Percentiles rank a stretch among this genome's conserved stretches.
Conservation (phyloP, 1,140 invertebrate species). For the Drosophila seguyi region DNA sequence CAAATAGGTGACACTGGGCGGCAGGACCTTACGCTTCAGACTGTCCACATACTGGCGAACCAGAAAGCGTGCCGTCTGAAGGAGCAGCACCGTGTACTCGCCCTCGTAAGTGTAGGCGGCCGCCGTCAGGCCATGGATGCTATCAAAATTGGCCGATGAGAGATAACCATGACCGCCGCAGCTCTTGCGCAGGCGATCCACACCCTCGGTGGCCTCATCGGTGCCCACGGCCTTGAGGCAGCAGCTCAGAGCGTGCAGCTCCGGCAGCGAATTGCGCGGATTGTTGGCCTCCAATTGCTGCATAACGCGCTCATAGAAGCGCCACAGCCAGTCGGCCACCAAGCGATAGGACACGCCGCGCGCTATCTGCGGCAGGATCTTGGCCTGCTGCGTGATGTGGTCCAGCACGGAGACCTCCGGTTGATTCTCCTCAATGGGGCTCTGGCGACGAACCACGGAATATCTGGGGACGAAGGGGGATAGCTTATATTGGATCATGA, state of each 20-base stretch:
- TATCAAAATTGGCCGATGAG: slow-evolving; percentile 92
- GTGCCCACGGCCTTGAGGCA: slow-evolving; percentile 95
- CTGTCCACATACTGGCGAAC: slow-evolving; percentile 86
- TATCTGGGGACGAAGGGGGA: slow-evolving; percentile 87
- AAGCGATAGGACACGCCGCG: slow-evolving; percentile 91
- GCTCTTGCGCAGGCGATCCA: slow-evolving; percentile 92
- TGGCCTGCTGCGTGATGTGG: slow-evolving; percentile 96
- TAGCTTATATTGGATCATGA: not conserved
- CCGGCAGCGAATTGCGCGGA: slow-evolving; percentile 86
- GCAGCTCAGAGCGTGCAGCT: slow-evolving; percentile 95
- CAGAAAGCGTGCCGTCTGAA: slow-evolving; percentile 94
- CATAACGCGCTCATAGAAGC: slow-evolving; percentile 92
- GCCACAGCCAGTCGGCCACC: slow-evolving; percentile 91
- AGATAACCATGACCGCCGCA: slow-evolving; percentile 98
- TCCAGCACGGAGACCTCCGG: slow-evolving; percentile 95
- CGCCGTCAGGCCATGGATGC: slow-evolving; percentile 91
- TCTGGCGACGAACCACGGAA: slow-evolving; percentile 94
- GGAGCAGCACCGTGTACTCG: slow-evolving; percentile 95
- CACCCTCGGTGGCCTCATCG: slow-evolving; percentile 89
- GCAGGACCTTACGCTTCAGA: slow-evolving; percentile 88
- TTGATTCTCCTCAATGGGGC: slow-evolving; percentile 90
- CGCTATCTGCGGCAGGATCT: slow-evolving; percentile 93
- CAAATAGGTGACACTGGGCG: slow-evolving; percentile 82
- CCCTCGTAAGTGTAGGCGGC: slow-evolving; percentile 97
- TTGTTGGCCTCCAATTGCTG: slow-evolving; percentile 88